These are phyloP conservation scores for Congeria kusceri DNA, from an alignment of 2,888 invertebrate genomes.

Conservation along the genomic window DNA sequence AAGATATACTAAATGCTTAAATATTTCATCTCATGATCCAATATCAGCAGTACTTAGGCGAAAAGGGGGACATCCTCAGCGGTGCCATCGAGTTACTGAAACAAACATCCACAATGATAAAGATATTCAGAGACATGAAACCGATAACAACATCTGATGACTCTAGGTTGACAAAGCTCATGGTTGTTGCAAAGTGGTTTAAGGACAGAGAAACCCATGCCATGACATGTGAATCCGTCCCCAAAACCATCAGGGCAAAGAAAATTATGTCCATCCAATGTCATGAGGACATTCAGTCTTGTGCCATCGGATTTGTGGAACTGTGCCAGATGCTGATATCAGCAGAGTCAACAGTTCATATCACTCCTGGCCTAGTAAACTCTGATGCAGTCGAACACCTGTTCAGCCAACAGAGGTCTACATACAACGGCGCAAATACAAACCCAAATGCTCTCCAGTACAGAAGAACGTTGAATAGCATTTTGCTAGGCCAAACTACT, in stretches of 20 bases:
- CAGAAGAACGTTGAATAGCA: neutral
- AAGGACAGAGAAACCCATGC: conserved; percentile 8
- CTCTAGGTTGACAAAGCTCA: conserved; percentile 18
- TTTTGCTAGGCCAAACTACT: conserved; percentile 3
- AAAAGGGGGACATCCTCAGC: conserved; percentile 56
- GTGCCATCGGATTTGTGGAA: neutral
- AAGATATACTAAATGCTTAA: no score
- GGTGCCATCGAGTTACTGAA: conserved; percentile 35
- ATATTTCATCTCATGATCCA: no score
- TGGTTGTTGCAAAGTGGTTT: conserved; percentile 19
- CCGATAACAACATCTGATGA: conserved; percentile 28
- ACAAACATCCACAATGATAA: conserved; percentile 33
- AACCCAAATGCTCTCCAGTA: conserved; percentile 1
- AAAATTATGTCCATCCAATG: no score
- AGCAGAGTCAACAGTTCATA: no score
- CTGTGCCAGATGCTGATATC: no score
- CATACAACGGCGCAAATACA: no score
- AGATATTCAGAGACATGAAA: conserved; percentile 35
- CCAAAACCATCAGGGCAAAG: no score
- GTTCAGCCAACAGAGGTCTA: no score
- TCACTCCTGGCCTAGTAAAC: no score
- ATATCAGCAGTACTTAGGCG: no score
- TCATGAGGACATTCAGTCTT: no score
- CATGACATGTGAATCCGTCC: neutral
- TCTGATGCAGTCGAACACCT: no score